phyloP scores from a whole-genome alignment of 2,797 vertebrate species.

The Crenichthys baileyi region DNA sequence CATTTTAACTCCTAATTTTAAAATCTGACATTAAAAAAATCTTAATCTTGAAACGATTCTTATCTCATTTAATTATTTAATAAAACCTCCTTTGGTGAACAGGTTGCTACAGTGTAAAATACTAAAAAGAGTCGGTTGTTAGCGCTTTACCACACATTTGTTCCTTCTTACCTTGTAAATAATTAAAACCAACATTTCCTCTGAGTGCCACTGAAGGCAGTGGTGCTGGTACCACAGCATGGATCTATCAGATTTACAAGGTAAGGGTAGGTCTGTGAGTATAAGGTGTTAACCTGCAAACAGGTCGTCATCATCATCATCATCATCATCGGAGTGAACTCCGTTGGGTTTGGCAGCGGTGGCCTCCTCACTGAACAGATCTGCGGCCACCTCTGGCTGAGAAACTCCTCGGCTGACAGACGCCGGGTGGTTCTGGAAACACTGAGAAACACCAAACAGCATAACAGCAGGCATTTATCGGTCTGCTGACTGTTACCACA shows the following conservation, averaged over 20 bases:
- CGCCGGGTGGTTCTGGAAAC: conserved; percentile 65
- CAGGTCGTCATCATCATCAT: conserved; percentile 73
- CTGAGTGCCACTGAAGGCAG: background rate
- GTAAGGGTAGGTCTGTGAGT: background rate
- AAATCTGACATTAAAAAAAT: no score
- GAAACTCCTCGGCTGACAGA: conserved; percentile 67
- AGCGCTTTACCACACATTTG: background rate
- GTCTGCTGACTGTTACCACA: background rate
- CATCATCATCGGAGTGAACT: conserved; percentile 86
- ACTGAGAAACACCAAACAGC: background rate
- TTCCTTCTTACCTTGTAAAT: background rate
- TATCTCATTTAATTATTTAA: background rate
- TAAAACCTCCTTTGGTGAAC: background rate
- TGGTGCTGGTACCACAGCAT: background rate
- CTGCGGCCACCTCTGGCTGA: conserved; percentile 58
- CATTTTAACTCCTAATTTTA: no score
- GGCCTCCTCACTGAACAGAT: conserved; percentile 73
- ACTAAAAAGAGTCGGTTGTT: background rate
- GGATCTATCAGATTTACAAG: background rate
- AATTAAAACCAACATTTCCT: background rate
- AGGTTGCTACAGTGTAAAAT: background rate
- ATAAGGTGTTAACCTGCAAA: conserved; percentile 84
- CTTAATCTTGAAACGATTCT: no score
- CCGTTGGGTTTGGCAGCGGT: conserved; percentile 83
- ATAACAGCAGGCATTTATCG: background rate